Evolutionary conservation across 2,797 vertebrate genomes (phyloP).

Genomic region (Lithobates pipiens): DNA sequence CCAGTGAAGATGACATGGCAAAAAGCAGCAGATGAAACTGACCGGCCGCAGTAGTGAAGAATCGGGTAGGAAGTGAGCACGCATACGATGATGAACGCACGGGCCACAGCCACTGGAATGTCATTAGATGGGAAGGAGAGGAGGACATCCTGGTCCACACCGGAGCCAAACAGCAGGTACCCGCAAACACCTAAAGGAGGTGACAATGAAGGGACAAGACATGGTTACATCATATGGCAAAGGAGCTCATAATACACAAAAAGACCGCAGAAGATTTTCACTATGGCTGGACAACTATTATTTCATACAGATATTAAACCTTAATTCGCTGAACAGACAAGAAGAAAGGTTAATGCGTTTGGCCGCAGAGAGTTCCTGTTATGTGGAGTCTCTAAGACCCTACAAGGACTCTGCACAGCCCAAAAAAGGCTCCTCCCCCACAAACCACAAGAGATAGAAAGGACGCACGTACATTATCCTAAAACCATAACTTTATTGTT

Average conservation of each 20-base stretch:
- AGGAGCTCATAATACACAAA: neutral
- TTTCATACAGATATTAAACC: neutral
- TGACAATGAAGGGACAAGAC: neutral
- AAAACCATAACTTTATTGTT: too few species aligned
- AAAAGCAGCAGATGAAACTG: slow-evolving; percentile 57
- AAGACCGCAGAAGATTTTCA: too few species aligned
- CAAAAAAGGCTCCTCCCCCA: too few species aligned
- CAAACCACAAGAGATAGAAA: too few species aligned
- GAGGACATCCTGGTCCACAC: slow-evolving; percentile 89
- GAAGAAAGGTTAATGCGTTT: too few species aligned
- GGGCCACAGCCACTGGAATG: slow-evolving; percentile 88
- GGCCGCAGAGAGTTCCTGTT: too few species aligned
- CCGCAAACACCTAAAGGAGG: slow-evolving; percentile 88
- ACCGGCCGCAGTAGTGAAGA: slow-evolving; percentile 97
- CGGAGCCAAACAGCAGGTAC: slow-evolving; percentile 91
- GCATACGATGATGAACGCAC: slow-evolving; percentile 92
- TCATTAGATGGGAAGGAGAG: slow-evolving; percentile 94
- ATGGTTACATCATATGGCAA: neutral
- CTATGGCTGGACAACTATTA: neutral
- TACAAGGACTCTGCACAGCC: too few species aligned
- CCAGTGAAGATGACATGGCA: too few species aligned
- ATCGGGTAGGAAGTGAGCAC: slow-evolving; percentile 97
- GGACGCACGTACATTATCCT: too few species aligned
- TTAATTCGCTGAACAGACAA: too few species aligned
- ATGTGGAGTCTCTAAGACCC: too few species aligned